Evolutionary conservation across 2,113 vertebrate species (phyloP), one percentile per base, ranked within the genome.

Genomic region (Bombycilla garrulus): DNA sequence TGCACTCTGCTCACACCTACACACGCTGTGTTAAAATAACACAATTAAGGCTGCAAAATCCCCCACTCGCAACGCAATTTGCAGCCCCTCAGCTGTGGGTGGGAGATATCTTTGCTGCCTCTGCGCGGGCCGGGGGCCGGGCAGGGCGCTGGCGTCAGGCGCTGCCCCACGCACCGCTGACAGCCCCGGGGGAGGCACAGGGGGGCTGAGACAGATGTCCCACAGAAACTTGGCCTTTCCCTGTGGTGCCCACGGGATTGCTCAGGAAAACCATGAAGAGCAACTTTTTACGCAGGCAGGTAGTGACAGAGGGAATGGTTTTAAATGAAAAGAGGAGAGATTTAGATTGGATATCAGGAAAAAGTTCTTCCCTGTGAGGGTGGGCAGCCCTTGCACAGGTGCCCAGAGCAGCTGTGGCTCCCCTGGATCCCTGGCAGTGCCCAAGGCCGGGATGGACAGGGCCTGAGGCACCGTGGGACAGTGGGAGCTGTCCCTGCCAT

Each of bases 1-100:
- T 94, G 96, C 95, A 87, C 92, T 91, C 84, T 73, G 96, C 86
- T 73, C 95, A 95, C 95, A 94, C 96, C 96, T 95, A 96, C 96
- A 96, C 96, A 93, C 70, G 7, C 94, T 56, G 33, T 90, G 92
- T 93, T 92, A 94, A 95, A 96, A 96, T 95, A 95, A 94, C 94
- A 94, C 92, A 92, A 93, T 96, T 92, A 91, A 92, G 94, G 90
- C 96, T 95, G 96, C 95, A 95, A 93, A 80, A 94, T 88, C 96
- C 95, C 96, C 96, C 95, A 96, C 95, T 91, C 66, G 0, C 65
- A 66, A 87, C 5, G 95, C 92, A 94, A 87, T 95, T 91, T 91
- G 92, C 96, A 96, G 95, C 96, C 96, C 95, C 95, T 96, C 71
- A 50, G 44, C 91, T 12, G 95, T 92, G 60, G 94, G 92, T 73